Conservation (phyloP, 2,113 vertebrate species). For the Panthera tigris region DNA sequence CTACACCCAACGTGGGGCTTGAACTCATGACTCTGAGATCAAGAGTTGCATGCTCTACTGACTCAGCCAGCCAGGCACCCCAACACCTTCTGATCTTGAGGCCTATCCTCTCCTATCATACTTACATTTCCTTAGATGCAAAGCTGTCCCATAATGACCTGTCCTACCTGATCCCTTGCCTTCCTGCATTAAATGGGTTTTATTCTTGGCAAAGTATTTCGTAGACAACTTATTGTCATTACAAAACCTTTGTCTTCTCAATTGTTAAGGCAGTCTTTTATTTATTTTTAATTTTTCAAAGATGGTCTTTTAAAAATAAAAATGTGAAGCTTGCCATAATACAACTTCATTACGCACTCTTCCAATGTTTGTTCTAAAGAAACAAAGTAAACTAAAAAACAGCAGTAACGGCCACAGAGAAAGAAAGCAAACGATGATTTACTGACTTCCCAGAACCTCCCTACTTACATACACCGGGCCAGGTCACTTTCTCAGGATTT, state of each 20-base stretch:
- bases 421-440: not conserved
- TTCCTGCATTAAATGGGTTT: not conserved
- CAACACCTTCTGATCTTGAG: not conserved
- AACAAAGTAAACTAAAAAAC: not conserved
- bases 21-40: too few species aligned
- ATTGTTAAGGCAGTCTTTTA: not conserved
- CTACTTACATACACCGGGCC: rapidly evolving
- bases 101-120: not conserved
- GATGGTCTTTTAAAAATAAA: not conserved
- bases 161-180: not conserved
- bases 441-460: not conserved
- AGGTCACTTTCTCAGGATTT: not conserved
- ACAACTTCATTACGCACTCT: not conserved
- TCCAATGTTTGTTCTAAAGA: not conserved
- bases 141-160: not conserved
- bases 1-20: too few species aligned
- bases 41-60: too few species aligned
- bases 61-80: too few species aligned
- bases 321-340: not conserved
- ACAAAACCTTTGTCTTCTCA: not conserved
- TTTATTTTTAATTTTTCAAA: not conserved
- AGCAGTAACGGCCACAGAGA: not conserved
- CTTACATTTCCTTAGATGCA: not conserved
- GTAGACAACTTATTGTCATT: not conserved
- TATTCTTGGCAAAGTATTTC: not conserved